Conservation (phyloP, 2,888 invertebrate species). For the Malthinus flaveolus region DNA sequence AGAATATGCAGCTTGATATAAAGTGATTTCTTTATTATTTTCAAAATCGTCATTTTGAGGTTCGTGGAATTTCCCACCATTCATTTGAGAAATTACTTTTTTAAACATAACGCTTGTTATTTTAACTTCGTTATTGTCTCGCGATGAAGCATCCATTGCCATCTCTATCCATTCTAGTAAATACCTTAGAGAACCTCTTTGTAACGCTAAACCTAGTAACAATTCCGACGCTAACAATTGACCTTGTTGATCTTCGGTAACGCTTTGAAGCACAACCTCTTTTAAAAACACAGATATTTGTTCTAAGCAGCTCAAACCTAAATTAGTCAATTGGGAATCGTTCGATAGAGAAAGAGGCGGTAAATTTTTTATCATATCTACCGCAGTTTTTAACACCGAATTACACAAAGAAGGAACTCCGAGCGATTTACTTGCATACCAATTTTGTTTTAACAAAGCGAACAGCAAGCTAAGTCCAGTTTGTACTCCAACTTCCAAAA, state of each 20-base stretch:
- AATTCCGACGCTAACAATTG: slow-evolving; percentile 57
- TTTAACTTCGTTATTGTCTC: slow-evolving; percentile 30
- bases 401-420: slow-evolving; percentile 58
- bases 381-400: slow-evolving; percentile 62
- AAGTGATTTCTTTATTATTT: slow-evolving; percentile 37
- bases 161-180: slow-evolving; percentile 66
- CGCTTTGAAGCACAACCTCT: slow-evolving; percentile 56
- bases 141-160: slow-evolving; percentile 55
- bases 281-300: slow-evolving; percentile 61
- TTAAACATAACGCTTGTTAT: slow-evolving; percentile 47
- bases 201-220: slow-evolving; percentile 60
- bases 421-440: slow-evolving; percentile 54
- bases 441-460: slow-evolving; percentile 62
- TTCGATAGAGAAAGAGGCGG: slow-evolving; percentile 64
- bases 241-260: slow-evolving; percentile 56
- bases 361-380: slow-evolving; percentile 59
- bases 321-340: slow-evolving; percentile 59
- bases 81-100: slow-evolving; percentile 43
- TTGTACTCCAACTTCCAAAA: slow-evolving; percentile 64
- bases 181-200: slow-evolving; percentile 63
- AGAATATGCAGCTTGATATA: slow-evolving; percentile 60
- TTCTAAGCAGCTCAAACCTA: slow-evolving; percentile 58
- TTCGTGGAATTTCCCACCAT: slow-evolving; percentile 39
- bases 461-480: slow-evolving; percentile 64
- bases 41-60: slow-evolving; percentile 26